Evolutionary conservation across 2,888 invertebrate species (phyloP), one percentile per base, ranked within the genome.

Genomic region (Galeruca laticollis): DNA sequence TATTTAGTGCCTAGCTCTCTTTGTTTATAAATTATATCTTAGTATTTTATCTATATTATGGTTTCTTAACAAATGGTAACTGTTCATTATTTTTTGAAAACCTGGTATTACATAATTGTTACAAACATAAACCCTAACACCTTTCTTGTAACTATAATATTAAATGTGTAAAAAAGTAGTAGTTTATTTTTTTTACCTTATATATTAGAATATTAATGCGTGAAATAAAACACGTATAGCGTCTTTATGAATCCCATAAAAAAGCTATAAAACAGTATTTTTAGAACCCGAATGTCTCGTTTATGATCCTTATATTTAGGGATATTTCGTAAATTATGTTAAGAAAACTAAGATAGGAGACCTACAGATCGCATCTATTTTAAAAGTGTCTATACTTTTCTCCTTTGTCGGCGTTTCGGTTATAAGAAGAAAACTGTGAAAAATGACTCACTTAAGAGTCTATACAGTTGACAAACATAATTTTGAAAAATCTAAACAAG

Each of bases 211-310:
- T 26, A 52, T 52, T 52, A 26, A 52, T 26, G 52, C 21, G 52
- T 52, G 26, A 26, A 52, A 52, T 26, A 26, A 26, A 52, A 52
- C n/a, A 26, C 52, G 52, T 4, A 47, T 18, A 21, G 52, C 21
- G 52, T 52, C 52, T 52, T 47, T 52, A 52, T 52, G 21, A 52
- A 52, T 52, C 52, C n/a, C 15, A 52, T 26, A 52, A 52, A 52
- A 52, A 52, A 52, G 52, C 52, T 26, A 52, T 52, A 52, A 52
- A 52, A 52, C 26, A 6, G n/a, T 52, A 52, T 52, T 52, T 52
- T 52, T 52, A 52, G 52, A 52, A 52, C 6, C 21, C n/a, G 13
- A 26, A 11, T 26, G 26, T 15, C 9, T 52, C 26, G 26, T 52
- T 52, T 52, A 52, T 26, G 52, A 52, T 52, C 10, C 8, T 26